Evolutionary conservation across 2,888 invertebrate genomes (phyloP), one percentile per base, ranked within the genome.

Genomic region (Plutella xylostella): DNA sequence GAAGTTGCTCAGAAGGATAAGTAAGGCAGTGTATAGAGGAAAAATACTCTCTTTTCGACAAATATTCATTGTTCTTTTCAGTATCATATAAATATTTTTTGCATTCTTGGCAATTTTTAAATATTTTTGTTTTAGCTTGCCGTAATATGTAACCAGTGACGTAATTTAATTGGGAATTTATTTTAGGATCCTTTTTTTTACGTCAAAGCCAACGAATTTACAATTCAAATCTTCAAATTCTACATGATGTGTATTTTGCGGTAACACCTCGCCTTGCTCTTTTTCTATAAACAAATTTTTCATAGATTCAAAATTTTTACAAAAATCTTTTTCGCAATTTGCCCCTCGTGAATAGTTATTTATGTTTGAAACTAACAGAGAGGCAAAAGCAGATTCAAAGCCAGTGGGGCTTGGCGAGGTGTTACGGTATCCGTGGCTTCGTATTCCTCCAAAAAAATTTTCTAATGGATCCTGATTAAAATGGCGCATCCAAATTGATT

Each of bases 391-490:
- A 9, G 20, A 12, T 20, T 37, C 37, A 20, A 37, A 37, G 37
- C 20, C 37, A 12, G 37, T 9, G 15, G 25, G 18, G 5, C 15
- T 28, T 2, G 40, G 40, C 6, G 17, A 18, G 12, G 15, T 28
- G 14, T 40, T 40, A 2, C 28, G 14, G 28, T 28, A 28, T 12
- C 40, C 40, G n/a, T 42, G 42, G 4, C 19, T 20, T 6, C 31
- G 19, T 19, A 42, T 31, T 7, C 31, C 4, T n/a, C 42, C 42
- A 19, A 42, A 42, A 42, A 42, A 31, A 2, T 14, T 42, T 19
- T 42, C 42, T 5, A 42, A 17, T 3, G 42, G 31, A 21, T 31
- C 40, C 17, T 42, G 31, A 31, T 42, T 42, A 12, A 42, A 42
- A 15, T 42, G 30, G 3, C 42, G n/a, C 40, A 25, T 22, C 40